Base-by-base conservation (phyloP, 2,888 invertebrate genomes). In the Heterodera filipjevi region DNA sequence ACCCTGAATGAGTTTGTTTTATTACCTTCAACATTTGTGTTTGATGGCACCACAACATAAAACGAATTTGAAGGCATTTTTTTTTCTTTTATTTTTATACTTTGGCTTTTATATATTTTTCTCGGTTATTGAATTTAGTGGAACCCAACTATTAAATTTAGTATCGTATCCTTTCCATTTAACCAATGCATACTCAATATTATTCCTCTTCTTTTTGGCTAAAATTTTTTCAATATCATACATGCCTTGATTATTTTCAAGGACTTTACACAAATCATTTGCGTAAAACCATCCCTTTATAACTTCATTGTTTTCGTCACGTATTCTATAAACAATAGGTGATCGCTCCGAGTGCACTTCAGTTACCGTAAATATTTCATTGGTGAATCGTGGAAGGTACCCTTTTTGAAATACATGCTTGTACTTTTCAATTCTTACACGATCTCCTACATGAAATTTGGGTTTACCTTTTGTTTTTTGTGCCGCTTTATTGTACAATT, bases 381-480 rank as follows among this genome's bases (percentile, higher is more conserved):
- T 59, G 27, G 78, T 77, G 59, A 78, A 78, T 22, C 30, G 44
- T 53, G 78, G 79, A 32, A 77, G 2, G 22, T 78, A 78, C 14
- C 78, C 78, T 16, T 78, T 78, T 35, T 66, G 78, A 35, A 78
- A 78, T 6, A 68, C 59, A 6, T 77, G 53, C 33, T 77, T 77
- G 16, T 78, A 27, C 32, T 64, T 53, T 32, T 49, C 59, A 33
- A 78, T 78, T 16, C 78, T 39, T 19, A 78, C 78, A 12, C 33
- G n/a, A 78, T 78, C 78, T 16, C 78, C 77, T 14, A 73, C 77
- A 1, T 6, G 16, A 72, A 19, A 75, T 19, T 22, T 72, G 73
- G 33, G 35, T 8, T 64, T 8, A 1, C 66, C 27, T 0, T 27
- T 33, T 39, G 16, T 0, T 0, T 30, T 30, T 19, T 32, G 19